Conservation (phyloP, 2,113 vertebrate genomes). For the Hippoglossus stenolepis region DNA sequence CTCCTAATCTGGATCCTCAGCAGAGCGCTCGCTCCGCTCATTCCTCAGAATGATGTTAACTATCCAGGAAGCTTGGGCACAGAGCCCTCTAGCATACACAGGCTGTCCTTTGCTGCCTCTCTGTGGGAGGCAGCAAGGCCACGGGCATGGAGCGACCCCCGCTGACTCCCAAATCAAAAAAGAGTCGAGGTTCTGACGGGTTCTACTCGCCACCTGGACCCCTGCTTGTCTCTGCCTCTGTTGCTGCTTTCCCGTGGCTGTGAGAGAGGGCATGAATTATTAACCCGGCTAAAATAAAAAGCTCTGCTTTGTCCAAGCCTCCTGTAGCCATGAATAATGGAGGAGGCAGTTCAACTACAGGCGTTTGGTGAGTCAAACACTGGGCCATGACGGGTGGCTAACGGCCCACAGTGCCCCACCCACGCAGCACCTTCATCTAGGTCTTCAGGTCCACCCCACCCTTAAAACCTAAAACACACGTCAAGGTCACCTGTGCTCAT, state of each 20-base stretch:
- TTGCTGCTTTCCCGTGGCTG: conserved; percentile 71
- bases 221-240: conserved; percentile 70
- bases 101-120: conserved; percentile 22
- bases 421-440: neutral
- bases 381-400: conserved; percentile 76
- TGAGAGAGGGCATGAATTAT: conserved; percentile 83
- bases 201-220: conserved; percentile 74
- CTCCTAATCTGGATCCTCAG: too few relatives aligned
- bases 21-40: neutral
- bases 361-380: conserved; percentile 83
- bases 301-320: conserved; percentile 77
- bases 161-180: conserved; percentile 1
- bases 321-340: conserved; percentile 84
- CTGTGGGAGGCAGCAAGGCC: neutral
- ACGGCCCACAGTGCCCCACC: conserved; percentile 55
- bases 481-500: conserved; percentile 46
- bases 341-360: conserved; percentile 79
- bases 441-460: conserved; percentile 21
- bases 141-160: neutral
- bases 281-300: conserved; percentile 86
- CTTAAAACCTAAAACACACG: conserved; percentile 49
- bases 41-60: conserved; percentile 46
- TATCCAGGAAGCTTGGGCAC: conserved; percentile 41
- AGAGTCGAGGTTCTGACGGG: conserved; percentile 67
- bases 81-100: conserved; percentile 41